Conservation (phyloP, 2,888 invertebrate species). For the Cerceris rybyensis region DNA sequence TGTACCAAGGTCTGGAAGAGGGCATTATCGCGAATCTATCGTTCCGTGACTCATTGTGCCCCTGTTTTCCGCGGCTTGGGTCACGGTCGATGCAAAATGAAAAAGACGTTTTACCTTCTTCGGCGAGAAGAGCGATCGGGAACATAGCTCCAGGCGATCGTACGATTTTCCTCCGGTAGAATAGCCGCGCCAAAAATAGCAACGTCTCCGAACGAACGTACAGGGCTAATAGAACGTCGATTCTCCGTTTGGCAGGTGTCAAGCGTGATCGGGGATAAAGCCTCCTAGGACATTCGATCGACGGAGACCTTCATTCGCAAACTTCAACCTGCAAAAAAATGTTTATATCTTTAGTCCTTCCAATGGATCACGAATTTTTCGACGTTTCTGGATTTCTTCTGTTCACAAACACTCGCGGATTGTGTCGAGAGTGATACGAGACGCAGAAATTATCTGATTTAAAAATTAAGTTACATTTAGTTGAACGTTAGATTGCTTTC, state of each 20-base stretch:
- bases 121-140: conserved; percentile 23
- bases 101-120: conserved; percentile 34
- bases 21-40: neutral
- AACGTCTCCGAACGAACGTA: conserved; percentile 3
- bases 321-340: too few species aligned
- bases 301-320: conserved; percentile 15
- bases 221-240: conserved; percentile 46
- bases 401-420: too few species aligned
- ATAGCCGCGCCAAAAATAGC: conserved; percentile 7
- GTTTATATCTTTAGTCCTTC: too few species aligned
- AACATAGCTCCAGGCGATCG: conserved; percentile 15
- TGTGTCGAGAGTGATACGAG: too few species aligned
- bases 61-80: conserved; percentile 13
- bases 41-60: conserved; percentile 33
- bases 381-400: too few species aligned
- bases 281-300: conserved; percentile 14
- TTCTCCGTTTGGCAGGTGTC: conserved; percentile 38
- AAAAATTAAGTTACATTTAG: too few species aligned
- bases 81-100: conserved; percentile 28
- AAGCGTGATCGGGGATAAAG: conserved; percentile 37
- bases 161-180: conserved; percentile 12
- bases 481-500: too few species aligned
- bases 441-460: too few species aligned
- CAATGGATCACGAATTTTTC: too few species aligned
- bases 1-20: conserved; percentile 4